phyloP scores from a whole-genome alignment of 64 coral and sea anemone species.

The Stylophora pistillata region DNA sequence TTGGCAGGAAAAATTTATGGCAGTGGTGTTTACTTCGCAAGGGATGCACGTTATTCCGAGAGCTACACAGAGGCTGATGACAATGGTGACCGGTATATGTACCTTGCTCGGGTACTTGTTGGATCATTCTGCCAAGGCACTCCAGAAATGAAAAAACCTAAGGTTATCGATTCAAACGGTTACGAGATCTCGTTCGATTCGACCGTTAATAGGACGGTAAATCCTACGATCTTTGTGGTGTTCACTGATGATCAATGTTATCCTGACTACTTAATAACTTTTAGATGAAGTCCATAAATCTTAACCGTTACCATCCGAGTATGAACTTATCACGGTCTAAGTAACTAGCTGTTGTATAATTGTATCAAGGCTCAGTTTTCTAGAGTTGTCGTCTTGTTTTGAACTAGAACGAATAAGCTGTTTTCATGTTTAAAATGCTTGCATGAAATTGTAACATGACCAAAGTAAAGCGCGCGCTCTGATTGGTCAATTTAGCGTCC shows the following conservation, averaged over 20 bases:
- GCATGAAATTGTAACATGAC: too few species aligned
- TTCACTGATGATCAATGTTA: constrained; percentile 66
- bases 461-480: too few species aligned
- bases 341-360: too few species aligned
- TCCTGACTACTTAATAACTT: constrained; percentile 63
- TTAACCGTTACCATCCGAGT: too few species aligned
- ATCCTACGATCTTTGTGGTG: constrained; percentile 57
- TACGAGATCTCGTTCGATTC: constrained; percentile 27
- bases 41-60: not conserved
- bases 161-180: not conserved
- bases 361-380: too few species aligned
- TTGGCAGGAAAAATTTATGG: not conserved
- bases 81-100: not conserved
- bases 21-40: not conserved
- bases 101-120: constrained; percentile 31
- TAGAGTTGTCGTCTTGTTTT: too few species aligned
- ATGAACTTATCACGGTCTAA: too few species aligned
- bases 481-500: too few species aligned
- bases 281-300: too few species aligned
- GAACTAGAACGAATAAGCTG: too few species aligned
- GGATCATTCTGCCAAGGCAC: not conserved
- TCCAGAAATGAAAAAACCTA: not conserved
- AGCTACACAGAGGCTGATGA: not conserved
- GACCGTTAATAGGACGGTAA: not conserved
- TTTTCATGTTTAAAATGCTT: too few species aligned